Evolutionary conservation across 1,140 invertebrate genomes (phyloP).

Genomic region (Caenorhabditis latens): DNA sequence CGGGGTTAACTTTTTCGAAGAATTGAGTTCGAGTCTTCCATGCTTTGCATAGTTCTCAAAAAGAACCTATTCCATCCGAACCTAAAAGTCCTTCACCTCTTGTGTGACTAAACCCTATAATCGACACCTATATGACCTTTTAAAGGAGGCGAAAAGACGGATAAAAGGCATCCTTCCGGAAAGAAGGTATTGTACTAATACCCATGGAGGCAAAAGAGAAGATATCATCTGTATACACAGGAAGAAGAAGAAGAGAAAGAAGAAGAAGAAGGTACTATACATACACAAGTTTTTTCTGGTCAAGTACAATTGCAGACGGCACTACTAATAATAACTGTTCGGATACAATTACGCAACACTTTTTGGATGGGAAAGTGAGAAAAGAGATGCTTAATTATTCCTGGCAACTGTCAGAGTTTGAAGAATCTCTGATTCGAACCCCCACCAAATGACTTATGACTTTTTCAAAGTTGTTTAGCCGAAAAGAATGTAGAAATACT

Average conservation of each 20-base stretch:
- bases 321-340: slow-evolving; percentile 37
- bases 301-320: neutral
- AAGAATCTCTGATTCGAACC: too few species aligned
- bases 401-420: too few species aligned
- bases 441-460: neutral
- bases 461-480: neutral
- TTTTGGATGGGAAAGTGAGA: neutral
- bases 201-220: slow-evolving; percentile 12
- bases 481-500: neutral
- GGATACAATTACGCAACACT: slow-evolving; percentile 31
- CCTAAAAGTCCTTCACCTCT: neutral
- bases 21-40: too few species aligned
- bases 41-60: neutral
- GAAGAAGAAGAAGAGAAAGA: neutral
- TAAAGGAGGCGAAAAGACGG: neutral
- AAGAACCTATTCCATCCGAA: neutral
- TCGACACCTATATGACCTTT: slow-evolving; percentile 52
- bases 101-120: slow-evolving; percentile 15
- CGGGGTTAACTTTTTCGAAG: too few species aligned
- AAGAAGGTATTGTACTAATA: slow-evolving; percentile 24
- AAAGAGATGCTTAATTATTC: neutral
- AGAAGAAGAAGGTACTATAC: slow-evolving; percentile 10
- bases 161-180: neutral
- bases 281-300: neutral
- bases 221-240: neutral